These are phyloP conservation scores for Calameuta filiformis DNA, from an alignment of 2,888 invertebrate species.

Conservation along the genomic window DNA sequence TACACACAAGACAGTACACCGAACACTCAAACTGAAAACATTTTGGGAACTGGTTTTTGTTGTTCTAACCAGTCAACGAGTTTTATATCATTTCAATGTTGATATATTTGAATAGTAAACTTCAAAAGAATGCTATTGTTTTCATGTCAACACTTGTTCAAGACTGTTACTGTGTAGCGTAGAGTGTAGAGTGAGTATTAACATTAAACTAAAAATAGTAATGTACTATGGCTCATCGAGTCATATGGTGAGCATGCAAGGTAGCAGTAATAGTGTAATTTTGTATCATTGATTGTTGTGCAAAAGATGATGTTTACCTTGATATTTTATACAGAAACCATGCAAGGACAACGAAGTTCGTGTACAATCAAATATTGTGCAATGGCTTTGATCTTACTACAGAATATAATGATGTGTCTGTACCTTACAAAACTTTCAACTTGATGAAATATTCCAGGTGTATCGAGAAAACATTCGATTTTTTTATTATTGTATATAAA, in stretches of 20 bases:
- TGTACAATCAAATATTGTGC: not conserved
- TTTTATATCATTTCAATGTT: not conserved
- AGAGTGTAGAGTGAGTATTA: not conserved
- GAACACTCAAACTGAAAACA: not conserved
- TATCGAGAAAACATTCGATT: constrained; percentile 67
- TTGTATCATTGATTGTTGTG: not conserved
- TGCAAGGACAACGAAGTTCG: not conserved
- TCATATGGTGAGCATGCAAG: not conserved
- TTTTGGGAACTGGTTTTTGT: not conserved
- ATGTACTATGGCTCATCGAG: not conserved
- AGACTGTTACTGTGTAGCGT: not conserved
- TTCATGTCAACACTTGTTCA: not conserved
- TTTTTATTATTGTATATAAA: constrained; percentile 69
- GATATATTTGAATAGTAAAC: not conserved
- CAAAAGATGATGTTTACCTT: not conserved
- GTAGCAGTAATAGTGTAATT: not conserved
- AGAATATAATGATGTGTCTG: constrained; percentile 14
- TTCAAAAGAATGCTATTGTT: not conserved
- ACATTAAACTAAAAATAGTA: not conserved
- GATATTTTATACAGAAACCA: not conserved
- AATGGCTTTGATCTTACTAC: not conserved
- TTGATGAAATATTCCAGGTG: constrained; percentile 68
- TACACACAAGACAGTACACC: not conserved
- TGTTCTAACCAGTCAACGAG: not conserved
- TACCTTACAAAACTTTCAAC: constrained; percentile 65